These are phyloP conservation scores for Syngnathus rostellatus DNA, from an alignment of 2,797 vertebrate genomes.

Conservation along the genomic window DNA sequence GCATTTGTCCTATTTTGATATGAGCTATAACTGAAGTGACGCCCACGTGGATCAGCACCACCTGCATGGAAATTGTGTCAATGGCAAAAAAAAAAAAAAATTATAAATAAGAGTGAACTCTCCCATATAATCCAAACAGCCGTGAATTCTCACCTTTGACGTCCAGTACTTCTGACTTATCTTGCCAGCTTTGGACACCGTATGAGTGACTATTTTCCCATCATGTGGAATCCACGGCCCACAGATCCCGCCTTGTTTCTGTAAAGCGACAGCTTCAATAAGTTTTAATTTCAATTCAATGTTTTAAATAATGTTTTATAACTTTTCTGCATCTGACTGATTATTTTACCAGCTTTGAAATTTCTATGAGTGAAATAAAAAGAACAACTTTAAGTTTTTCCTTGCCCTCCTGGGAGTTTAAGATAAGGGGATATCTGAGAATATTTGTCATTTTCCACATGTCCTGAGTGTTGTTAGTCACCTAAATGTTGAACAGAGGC, in stretches of 20 bases:
- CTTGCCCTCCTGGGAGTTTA: too few species aligned
- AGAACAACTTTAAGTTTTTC: not conserved
- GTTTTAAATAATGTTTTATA: not conserved
- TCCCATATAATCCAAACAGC: too few species aligned
- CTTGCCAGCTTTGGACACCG: slow-evolving; percentile 70
- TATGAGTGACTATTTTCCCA: slow-evolving; percentile 74
- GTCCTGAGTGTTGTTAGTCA: too few species aligned
- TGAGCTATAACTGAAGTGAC: slow-evolving; percentile 73
- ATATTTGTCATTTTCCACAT: too few species aligned
- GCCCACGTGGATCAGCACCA: slow-evolving; percentile 68
- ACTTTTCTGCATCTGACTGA: not conserved
- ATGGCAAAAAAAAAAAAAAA: too few species aligned
- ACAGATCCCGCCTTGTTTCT: slow-evolving; percentile 71
- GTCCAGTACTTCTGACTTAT: slow-evolving; percentile 70
- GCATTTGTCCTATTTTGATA: slow-evolving; percentile 71
- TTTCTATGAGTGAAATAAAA: not conserved
- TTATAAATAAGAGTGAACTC: too few species aligned
- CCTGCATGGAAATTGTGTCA: slow-evolving; percentile 38
- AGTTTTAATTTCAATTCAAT: not conserved
- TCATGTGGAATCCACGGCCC: slow-evolving; percentile 75
- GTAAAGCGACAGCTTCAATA: not conserved
- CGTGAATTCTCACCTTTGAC: slow-evolving; percentile 59
- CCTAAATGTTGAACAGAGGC: too few species aligned
- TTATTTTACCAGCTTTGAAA: not conserved
- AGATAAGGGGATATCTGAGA: too few species aligned